These are phyloP conservation scores for Channa maculata DNA, from an alignment of 2,113 vertebrate genomes.

Conservation along the genomic window DNA sequence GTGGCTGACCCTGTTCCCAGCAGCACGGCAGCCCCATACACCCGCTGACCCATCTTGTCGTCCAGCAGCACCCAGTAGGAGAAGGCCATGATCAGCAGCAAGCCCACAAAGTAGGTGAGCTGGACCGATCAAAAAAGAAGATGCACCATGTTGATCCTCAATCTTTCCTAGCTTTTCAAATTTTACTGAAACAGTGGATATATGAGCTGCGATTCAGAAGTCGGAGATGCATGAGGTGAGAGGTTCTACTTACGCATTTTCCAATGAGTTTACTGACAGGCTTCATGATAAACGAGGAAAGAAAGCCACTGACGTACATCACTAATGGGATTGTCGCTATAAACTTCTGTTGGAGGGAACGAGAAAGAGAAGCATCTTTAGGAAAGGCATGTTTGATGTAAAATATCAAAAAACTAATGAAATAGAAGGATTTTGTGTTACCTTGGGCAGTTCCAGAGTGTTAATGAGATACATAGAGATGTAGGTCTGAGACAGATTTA, in stretches of 20 bases:
- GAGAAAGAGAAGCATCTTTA: accelerated
- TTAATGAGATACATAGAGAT: slow-evolving; percentile 95
- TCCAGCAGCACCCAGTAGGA: slow-evolving; percentile 90
- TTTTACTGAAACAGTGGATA: no score
- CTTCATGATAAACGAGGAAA: slow-evolving; percentile 95
- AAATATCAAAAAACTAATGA: neutral
- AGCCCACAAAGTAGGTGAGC: slow-evolving; percentile 92
- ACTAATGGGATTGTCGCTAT: slow-evolving; percentile 94
- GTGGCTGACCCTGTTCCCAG: slow-evolving; percentile 90
- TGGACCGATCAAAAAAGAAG: slow-evolving; percentile 55
- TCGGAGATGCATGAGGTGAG: neutral
- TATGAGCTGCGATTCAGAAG: neutral
- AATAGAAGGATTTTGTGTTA: slow-evolving; percentile 48
- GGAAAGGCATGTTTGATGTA: neutral
- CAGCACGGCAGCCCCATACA: slow-evolving; percentile 87
- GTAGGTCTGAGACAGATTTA: slow-evolving; percentile 96
- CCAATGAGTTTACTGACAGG: slow-evolving; percentile 89
- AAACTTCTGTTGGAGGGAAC: slow-evolving; percentile 84
- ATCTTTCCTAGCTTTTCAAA: no score
- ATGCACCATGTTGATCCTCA: no score
- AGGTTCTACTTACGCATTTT: slow-evolving; percentile 86
- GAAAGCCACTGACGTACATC: slow-evolving; percentile 94
- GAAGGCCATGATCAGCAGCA: slow-evolving; percentile 89
- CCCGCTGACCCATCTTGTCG: slow-evolving; percentile 71
- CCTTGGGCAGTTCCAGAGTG: slow-evolving; percentile 93